Conservation (phyloP, 1,140 invertebrate genomes). For the Plutomurus gul region DNA sequence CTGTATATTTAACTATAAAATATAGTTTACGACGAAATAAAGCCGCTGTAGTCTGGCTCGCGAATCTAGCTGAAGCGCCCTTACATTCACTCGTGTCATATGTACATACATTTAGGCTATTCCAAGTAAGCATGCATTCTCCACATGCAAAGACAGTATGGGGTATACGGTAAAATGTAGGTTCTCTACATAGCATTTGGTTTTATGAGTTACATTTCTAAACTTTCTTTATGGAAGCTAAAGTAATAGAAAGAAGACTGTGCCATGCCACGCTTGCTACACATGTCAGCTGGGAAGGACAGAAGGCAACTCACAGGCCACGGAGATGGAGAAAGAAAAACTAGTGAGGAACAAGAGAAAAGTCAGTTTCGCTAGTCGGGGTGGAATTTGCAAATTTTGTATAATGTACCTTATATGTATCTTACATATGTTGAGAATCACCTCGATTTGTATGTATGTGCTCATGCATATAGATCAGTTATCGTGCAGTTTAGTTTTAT, state of each 20-base stretch:
- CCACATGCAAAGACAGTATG: neutral
- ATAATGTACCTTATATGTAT: neutral
- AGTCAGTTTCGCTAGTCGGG: neutral
- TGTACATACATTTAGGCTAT: too few relatives aligned
- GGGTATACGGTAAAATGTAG: neutral
- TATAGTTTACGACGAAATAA: neutral
- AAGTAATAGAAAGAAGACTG: neutral
- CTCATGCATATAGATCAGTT: too few relatives aligned
- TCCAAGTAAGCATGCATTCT: too few relatives aligned
- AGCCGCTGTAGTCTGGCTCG: too few relatives aligned
- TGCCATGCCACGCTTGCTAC: neutral
- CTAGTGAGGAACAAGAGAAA: too few relatives aligned
- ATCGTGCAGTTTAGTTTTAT: too few relatives aligned
- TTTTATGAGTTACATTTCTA: constrained; percentile 9
- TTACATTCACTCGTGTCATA: too few relatives aligned
- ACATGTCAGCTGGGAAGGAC: neutral
- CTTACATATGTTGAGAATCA: too few relatives aligned
- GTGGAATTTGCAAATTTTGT: neutral
- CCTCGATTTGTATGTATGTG: too few relatives aligned
- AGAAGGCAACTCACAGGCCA: neutral
- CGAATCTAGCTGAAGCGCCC: too few relatives aligned
- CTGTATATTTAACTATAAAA: neutral
- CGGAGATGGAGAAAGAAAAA: neutral
- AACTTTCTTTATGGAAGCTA: neutral
- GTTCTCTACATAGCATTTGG: neutral